Percentiles rank a stretch among this genome's conserved stretches.
These are phyloP conservation scores for Athene noctua DNA, from an alignment of 2,113 vertebrate species.

Conservation along the genomic window DNA sequence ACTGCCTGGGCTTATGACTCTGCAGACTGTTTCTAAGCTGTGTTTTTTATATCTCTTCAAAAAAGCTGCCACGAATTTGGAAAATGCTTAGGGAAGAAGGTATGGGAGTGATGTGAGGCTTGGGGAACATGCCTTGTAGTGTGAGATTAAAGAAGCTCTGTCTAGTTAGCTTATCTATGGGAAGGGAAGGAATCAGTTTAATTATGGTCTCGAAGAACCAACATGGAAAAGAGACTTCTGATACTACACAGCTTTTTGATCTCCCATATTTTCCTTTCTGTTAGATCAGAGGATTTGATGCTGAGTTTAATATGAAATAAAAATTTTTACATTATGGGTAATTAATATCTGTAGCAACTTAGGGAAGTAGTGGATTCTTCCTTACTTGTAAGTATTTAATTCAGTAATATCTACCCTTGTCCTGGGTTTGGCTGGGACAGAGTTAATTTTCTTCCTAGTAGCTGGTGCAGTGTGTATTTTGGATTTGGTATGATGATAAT, in stretches of 20 bases:
- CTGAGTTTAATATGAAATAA: neutral
- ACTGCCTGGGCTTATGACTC: neutral
- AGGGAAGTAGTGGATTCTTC: neutral
- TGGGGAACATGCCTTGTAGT: neutral
- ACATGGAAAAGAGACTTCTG: neutral
- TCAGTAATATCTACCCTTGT: neutral
- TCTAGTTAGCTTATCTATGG: neutral
- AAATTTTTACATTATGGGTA: neutral
- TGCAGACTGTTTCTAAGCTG: neutral
- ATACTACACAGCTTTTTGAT: neutral
- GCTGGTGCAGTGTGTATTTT: too few species aligned
- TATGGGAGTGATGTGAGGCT: neutral
- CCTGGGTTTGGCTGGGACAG: too few species aligned
- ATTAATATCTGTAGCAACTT: neutral
- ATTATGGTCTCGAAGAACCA: neutral
- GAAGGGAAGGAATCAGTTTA: neutral
- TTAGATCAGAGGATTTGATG: conserved; percentile 22
- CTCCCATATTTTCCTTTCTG: neutral
- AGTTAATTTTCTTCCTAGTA: too few species aligned
- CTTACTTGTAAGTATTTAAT: neutral
- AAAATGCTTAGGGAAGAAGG: neutral
- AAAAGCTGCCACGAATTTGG: neutral
- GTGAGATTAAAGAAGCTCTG: neutral
- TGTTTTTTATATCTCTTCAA: neutral
- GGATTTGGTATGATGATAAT: too few species aligned